phyloP scores from a whole-genome alignment of 2,888 invertebrate species.

The Euzophera pinguis region DNA sequence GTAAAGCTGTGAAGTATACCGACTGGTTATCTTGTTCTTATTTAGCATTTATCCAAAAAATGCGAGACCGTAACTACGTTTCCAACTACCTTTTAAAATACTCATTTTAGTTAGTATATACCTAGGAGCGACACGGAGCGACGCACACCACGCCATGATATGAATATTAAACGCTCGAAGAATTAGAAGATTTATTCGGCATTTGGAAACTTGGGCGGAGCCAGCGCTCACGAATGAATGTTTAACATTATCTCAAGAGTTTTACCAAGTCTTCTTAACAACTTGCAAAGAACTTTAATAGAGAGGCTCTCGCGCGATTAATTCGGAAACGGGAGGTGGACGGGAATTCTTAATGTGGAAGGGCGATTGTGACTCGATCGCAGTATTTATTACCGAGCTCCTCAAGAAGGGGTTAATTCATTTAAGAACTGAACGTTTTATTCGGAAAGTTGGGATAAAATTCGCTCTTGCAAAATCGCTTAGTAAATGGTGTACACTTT shows the following conservation, averaged over 20 bases:
- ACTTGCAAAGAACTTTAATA: constrained; percentile 76
- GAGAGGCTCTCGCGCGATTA: constrained; percentile 75
- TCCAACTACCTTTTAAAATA: too few species aligned
- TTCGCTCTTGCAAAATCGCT: too few species aligned
- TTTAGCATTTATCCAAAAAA: too few species aligned
- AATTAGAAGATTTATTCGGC: constrained; percentile 76
- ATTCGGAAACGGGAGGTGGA: constrained; percentile 71
- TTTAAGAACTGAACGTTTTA: neutral
- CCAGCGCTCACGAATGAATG: constrained; percentile 76
- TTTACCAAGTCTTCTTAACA: constrained; percentile 73
- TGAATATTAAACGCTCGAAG: constrained; percentile 78
- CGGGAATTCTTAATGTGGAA: constrained; percentile 71
- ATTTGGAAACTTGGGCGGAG: constrained; percentile 63
- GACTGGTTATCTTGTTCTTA: too few species aligned
- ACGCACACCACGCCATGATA: constrained; percentile 50
- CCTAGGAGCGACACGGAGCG: constrained; percentile 20
- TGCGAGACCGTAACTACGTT: too few species aligned
- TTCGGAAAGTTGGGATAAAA: constrained; percentile 11
- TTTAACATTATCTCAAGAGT: constrained; percentile 77
- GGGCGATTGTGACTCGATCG: constrained; percentile 45
- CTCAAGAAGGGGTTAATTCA: constrained; percentile 10
- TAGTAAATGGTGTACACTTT: too few species aligned
- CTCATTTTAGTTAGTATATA: too few species aligned
- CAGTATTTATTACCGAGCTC: constrained; percentile 23
- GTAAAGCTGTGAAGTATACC: too few species aligned